Evolutionary conservation across 2,113 vertebrate genomes (phyloP).

Genomic region (Sporophila hypoxantha): DNA sequence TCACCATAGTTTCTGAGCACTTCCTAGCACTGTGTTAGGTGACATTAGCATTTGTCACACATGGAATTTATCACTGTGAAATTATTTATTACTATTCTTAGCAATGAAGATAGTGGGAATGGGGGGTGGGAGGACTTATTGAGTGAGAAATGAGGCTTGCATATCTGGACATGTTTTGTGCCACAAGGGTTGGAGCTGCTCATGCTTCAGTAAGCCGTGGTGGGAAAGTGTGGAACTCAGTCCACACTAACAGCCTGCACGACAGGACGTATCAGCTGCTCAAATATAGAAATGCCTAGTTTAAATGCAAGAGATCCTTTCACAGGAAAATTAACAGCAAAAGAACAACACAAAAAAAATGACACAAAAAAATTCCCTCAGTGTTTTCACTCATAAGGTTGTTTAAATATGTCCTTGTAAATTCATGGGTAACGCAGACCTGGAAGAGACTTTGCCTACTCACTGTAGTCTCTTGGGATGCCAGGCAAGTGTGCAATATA

Average conservation of each 20-base stretch:
- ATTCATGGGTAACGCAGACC: not conserved
- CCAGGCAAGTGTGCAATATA: not conserved
- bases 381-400: not conserved
- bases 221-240: not conserved
- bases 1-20: constrained; percentile 46
- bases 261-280: not conserved
- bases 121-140: not conserved
- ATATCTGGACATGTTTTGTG: constrained; percentile 17
- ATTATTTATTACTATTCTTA: constrained; percentile 62
- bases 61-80: constrained; percentile 43
- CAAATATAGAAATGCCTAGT: not conserved
- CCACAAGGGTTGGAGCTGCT: not conserved
- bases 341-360: not conserved
- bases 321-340: not conserved
- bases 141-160: constrained; percentile 18
- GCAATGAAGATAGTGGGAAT: constrained; percentile 21
- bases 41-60: constrained; percentile 50
- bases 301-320: not conserved
- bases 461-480: not conserved
- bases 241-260: not conserved
- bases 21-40: constrained; percentile 30
- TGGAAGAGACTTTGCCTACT: not conserved
- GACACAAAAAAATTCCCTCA: not conserved
- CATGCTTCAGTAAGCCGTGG: not conserved
- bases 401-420: not conserved